A percentile compares a stretch with the other conserved stretches of the same genome.
Evolutionary conservation across 1,140 invertebrate species (phyloP).

Genomic region (Heliconius eleuchia): DNA sequence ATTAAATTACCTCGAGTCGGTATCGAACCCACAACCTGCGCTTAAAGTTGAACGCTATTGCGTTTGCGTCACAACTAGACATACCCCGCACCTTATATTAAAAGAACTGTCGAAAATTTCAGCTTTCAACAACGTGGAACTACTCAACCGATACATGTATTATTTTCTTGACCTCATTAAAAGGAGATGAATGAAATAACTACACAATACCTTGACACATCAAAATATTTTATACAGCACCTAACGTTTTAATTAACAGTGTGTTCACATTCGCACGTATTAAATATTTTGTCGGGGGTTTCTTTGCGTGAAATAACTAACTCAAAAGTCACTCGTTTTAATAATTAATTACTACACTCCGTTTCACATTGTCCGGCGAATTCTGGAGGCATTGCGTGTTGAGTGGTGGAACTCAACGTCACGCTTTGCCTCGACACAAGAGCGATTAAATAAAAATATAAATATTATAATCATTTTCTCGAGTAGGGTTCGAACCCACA

Average conservation of each 20-base stretch:
- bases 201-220: conserved; percentile 9
- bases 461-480: too few species aligned
- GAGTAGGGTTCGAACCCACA: too few species aligned
- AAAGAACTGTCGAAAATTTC: neutral
- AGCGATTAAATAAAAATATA: too few species aligned
- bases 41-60: too few species aligned
- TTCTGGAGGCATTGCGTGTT: too few species aligned
- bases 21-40: too few species aligned
- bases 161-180: conserved; percentile 1
- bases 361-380: too few species aligned
- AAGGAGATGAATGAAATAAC: conserved; percentile 10
- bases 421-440: too few species aligned
- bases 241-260: neutral
- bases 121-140: neutral
- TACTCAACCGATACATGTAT: neutral
- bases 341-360: too few species aligned
- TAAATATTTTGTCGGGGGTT: neutral
- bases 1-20: too few species aligned
- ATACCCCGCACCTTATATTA: neutral
- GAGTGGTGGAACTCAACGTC: too few species aligned
- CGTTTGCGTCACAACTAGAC: too few species aligned
- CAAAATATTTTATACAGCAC: neutral
- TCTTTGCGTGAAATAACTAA: neutral
- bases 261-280: neutral
- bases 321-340: neutral